Conservation (phyloP, 2,113 vertebrate genomes). For the Zosterops lateralis region DNA sequence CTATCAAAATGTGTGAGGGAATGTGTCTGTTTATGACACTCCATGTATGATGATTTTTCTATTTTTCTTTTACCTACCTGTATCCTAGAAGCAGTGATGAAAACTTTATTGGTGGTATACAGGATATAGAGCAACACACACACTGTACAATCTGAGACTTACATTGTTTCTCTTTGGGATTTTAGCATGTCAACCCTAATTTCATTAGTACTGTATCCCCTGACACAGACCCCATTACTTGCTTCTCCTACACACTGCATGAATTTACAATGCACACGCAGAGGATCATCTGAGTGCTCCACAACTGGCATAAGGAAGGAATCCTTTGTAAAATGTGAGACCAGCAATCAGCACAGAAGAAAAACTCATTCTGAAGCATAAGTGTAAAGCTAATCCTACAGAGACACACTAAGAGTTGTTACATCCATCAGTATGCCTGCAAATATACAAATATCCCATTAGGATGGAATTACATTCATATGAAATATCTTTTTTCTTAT, state of each 20-base stretch:
- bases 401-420: background rate
- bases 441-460: constrained; percentile 24
- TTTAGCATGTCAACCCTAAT: background rate
- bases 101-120: background rate
- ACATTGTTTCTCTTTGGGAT: background rate
- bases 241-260: background rate
- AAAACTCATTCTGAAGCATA: background rate
- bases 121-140: background rate
- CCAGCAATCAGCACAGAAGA: background rate
- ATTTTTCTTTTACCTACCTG: background rate
- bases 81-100: background rate
- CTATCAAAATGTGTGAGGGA: background rate
- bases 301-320: background rate
- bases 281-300: background rate
- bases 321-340: background rate
- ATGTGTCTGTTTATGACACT: background rate
- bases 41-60: background rate
- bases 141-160: background rate
- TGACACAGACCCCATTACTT: background rate
- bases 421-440: background rate
- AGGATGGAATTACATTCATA: background rate
- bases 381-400: background rate
- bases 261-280: background rate
- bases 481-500: constrained; percentile 8
- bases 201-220: background rate